These are phyloP conservation scores for Eriocheir sinensis DNA, from an alignment of 1,140 invertebrate genomes.

Conservation along the genomic window DNA sequence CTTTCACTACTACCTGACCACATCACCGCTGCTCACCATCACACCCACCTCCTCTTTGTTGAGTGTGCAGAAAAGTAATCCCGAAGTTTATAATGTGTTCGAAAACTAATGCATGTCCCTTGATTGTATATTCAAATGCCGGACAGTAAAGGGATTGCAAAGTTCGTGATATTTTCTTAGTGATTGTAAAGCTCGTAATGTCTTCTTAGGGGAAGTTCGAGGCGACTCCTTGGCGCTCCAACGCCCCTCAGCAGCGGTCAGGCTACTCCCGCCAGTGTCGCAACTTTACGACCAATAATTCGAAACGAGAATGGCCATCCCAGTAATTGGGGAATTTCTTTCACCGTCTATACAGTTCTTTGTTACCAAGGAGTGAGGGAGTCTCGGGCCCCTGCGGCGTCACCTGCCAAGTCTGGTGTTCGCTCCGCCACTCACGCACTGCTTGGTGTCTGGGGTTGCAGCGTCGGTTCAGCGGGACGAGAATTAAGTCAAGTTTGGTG, in stretches of 20 bases:
- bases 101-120: too few relatives aligned
- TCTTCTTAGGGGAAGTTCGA: too few relatives aligned
- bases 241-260: not conserved
- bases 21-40: not conserved
- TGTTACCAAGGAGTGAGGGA: not conserved
- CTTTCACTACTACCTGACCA: not conserved
- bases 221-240: too few relatives aligned
- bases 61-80: too few relatives aligned
- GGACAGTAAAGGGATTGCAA: too few relatives aligned
- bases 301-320: conserved; percentile 13
- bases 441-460: not conserved
- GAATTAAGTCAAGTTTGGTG: too few relatives aligned
- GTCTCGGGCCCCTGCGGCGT: not conserved
- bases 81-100: too few relatives aligned
- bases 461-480: too few relatives aligned
- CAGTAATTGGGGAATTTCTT: conserved; percentile 45
- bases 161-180: too few relatives aligned
- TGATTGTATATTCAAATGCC: too few relatives aligned
- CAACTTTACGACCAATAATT: conserved; percentile 54
- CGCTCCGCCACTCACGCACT: not conserved
- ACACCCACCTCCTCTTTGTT: not conserved
- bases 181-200: too few relatives aligned
- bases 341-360: conserved; percentile 27
- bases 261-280: not conserved
- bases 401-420: conserved; percentile 31